Evolutionary conservation across 92 coral and sea anemone genomes (phyloP).

Genomic region (Epizoanthus illoricatus): DNA sequence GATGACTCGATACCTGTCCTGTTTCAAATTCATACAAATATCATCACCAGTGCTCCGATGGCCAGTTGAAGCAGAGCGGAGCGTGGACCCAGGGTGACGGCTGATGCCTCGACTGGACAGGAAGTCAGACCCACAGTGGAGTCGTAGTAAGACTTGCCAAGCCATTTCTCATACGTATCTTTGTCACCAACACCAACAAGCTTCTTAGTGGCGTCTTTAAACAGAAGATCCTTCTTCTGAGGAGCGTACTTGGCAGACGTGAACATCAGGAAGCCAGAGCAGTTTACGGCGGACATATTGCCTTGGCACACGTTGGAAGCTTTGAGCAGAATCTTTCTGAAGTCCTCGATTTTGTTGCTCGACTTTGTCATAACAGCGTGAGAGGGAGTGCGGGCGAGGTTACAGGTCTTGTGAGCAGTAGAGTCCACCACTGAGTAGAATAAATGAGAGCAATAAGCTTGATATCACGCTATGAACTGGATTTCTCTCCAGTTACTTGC

Average conservation of each 20-base stretch:
- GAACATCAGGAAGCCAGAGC: constrained; percentile 37
- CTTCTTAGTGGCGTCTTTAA: constrained; percentile 52
- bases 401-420: constrained; percentile 2
- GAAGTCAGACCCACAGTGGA: background rate
- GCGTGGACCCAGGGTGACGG: background rate
- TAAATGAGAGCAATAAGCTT: no score
- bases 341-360: background rate
- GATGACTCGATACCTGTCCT: no score
- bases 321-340: constrained; percentile 27
- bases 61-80: background rate
- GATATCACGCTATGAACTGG: no score
- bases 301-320: constrained; percentile 37
- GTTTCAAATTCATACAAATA: background rate
- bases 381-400: constrained; percentile 23
- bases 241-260: background rate
- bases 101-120: background rate
- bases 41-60: constrained; percentile 6
- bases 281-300: constrained; percentile 15
- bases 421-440: background rate
- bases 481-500: no score
- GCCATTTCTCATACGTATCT: constrained; percentile 20
- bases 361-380: constrained; percentile 52
- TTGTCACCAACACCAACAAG: constrained; percentile 26
- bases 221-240: constrained; percentile 41
- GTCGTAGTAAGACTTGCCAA: constrained; percentile 4